Evolutionary conservation across 1,140 invertebrate species (phyloP).

Genomic region (Euglossa dilemma): DNA sequence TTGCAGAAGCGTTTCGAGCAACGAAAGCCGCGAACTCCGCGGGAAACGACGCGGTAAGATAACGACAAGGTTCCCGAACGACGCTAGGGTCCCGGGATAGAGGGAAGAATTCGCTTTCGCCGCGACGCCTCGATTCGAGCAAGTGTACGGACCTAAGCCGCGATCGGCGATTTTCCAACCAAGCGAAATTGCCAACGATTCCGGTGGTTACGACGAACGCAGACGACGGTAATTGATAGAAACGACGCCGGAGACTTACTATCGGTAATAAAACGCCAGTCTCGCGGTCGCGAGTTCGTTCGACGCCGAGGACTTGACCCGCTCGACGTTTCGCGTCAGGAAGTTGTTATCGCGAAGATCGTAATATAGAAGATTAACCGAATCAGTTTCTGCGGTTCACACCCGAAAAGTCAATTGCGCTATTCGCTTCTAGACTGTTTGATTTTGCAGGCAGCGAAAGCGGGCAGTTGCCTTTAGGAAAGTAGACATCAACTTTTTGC

Average conservation of each 20-base stretch:
- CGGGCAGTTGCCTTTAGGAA: no score
- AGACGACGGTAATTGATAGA: conserved; percentile 15
- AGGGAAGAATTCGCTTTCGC: neutral
- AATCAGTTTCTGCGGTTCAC: neutral
- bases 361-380: neutral
- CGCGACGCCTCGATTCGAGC: neutral
- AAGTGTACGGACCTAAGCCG: neutral
- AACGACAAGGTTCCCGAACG: neutral
- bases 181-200: conserved; percentile 3
- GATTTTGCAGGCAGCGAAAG: no score
- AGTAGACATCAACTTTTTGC: no score
- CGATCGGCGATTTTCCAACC: neutral
- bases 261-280: neutral
- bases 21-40: neutral
- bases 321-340: neutral
- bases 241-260: neutral
- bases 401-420: neutral
- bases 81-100: no score
- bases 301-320: neutral
- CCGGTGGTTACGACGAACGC: neutral
- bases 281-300: neutral
- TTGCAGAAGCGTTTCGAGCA: neutral
- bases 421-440: no score
- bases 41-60: neutral
- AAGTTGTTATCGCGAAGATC: neutral